Percentiles rank a stretch among this genome's conserved stretches.
Evolutionary conservation across 2,888 invertebrate species (phyloP).

Genomic region (Aelia acuminata): DNA sequence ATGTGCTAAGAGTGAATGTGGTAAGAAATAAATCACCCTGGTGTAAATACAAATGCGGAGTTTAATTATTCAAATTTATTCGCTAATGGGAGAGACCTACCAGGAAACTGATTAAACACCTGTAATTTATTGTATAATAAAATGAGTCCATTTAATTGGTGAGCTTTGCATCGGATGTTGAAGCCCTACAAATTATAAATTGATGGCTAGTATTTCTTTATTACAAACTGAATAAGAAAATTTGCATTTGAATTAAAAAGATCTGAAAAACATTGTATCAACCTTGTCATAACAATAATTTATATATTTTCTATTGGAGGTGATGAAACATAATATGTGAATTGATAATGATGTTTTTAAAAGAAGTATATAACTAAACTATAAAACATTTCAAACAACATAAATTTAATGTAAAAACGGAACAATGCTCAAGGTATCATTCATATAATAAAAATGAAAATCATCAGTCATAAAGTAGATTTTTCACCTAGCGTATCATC

Average conservation of each 20-base stretch:
- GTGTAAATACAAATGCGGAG: neutral
- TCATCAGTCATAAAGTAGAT: too few relatives aligned
- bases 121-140: conserved; percentile 16
- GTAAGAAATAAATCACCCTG: neutral
- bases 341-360: neutral
- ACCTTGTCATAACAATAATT: neutral
- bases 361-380: too few relatives aligned
- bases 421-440: too few relatives aligned
- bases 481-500: too few relatives aligned
- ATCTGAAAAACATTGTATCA: neutral
- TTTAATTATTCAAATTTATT: neutral
- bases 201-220: neutral
- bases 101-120: neutral
- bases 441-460: too few relatives aligned
- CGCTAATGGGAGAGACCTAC: neutral
- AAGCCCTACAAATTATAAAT: neutral
- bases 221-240: neutral
- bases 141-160: neutral
- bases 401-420: too few relatives aligned
- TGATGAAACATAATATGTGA: neutral
- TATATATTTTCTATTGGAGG: neutral
- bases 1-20: neutral
- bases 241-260: neutral
- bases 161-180: neutral
- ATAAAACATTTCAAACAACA: neutral